phyloP scores from a whole-genome alignment of 2,888 invertebrate species.

The Nebria brevicollis region DNA sequence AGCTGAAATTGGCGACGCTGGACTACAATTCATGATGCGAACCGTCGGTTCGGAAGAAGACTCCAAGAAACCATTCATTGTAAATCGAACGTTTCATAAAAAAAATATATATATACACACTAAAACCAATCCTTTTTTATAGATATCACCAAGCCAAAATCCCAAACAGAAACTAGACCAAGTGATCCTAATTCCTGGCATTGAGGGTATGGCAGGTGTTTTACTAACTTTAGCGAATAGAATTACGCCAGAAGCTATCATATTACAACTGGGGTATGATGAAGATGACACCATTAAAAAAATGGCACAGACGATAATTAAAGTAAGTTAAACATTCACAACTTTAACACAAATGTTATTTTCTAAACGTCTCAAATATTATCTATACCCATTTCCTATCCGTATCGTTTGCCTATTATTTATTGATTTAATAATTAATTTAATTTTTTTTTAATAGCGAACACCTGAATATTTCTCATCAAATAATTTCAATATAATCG shows the following conservation, averaged over 20 bases:
- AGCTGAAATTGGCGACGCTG: constrained; percentile 53
- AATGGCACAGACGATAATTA: constrained; percentile 66
- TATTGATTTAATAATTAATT: not conserved
- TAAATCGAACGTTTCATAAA: constrained; percentile 51
- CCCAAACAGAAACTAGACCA: constrained; percentile 51
- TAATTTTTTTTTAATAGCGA: not conserved
- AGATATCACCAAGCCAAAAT: constrained; percentile 11
- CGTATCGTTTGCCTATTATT: not conserved
- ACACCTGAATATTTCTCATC: not conserved
- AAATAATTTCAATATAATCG: constrained; percentile 75
- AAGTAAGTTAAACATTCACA: constrained; percentile 63
- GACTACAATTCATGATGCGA: constrained; percentile 69
- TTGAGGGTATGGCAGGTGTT: constrained; percentile 72
- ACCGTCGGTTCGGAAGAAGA: constrained; percentile 71
- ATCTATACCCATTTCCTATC: not conserved
- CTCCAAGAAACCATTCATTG: constrained; percentile 66
- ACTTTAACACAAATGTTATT: not conserved
- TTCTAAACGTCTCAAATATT: no score
- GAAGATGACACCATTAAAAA: constrained; percentile 61
- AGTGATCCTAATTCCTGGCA: constrained; percentile 73
- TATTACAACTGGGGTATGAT: constrained; percentile 67
- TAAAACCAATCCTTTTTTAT: not conserved
- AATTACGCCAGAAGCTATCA: constrained; percentile 66
- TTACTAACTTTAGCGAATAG: constrained; percentile 66
- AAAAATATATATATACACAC: not conserved